These are phyloP conservation scores for Heteromyza rotundicornis DNA, from an alignment of 2,888 invertebrate species.

Conservation along the genomic window DNA sequence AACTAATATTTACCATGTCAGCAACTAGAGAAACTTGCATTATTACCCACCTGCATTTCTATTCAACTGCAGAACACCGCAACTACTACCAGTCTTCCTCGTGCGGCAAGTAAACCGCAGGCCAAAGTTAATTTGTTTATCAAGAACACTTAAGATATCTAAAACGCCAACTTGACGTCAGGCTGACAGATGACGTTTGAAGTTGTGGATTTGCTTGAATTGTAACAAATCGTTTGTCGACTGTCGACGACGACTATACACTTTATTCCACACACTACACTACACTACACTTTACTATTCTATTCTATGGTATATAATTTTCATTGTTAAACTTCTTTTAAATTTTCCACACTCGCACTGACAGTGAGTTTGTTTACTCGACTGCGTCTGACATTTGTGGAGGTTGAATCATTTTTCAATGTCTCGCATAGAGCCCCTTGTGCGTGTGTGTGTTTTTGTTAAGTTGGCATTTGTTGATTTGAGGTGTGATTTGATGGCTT, in stretches of 20 bases:
- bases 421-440: no score
- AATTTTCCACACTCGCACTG: conserved; percentile 7
- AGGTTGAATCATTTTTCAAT: conserved; percentile 3
- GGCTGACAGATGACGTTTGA: conserved; percentile 19
- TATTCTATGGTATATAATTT: not conserved
- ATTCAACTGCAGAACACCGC: not conserved
- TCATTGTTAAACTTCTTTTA: not conserved
- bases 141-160: conserved; percentile 19
- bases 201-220: conserved; percentile 7
- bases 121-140: conserved; percentile 22
- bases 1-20: no score
- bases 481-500: conserved; percentile 21
- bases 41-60: not conserved
- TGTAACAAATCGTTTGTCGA: not conserved
- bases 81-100: not conserved
- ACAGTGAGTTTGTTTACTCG: not conserved
- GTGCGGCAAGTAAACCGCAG: no score
- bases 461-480: conserved; percentile 18
- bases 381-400: not conserved
- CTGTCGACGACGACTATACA: not conserved
- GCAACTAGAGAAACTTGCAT: not conserved
- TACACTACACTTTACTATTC: not conserved
- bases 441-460: no score
- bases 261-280: not conserved
- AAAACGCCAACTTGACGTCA: conserved; percentile 16